phyloP scores from a whole-genome alignment of 1,140 invertebrate genomes.

The Acromyrmex heyeri region DNA sequence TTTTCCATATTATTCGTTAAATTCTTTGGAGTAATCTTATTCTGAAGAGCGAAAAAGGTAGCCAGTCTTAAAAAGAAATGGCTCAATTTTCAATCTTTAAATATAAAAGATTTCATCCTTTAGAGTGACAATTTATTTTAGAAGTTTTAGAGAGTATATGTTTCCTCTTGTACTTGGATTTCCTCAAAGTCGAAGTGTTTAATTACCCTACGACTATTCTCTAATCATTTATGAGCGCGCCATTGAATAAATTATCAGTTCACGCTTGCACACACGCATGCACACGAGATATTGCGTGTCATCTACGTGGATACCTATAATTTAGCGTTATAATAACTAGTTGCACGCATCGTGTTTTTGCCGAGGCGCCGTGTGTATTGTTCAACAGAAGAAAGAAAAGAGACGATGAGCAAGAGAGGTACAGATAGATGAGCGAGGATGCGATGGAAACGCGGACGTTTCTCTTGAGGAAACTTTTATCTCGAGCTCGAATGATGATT shows the following conservation, averaged over 20 bases:
- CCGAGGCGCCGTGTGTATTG: constrained; percentile 76
- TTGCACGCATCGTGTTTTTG: constrained; percentile 54
- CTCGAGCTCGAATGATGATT: constrained; percentile 78
- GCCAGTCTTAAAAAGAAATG: too few relatives aligned
- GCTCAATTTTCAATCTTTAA: too few relatives aligned
- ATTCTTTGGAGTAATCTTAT: too few relatives aligned
- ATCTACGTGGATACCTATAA: constrained; percentile 74
- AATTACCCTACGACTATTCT: constrained; percentile 23
- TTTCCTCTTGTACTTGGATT: neutral
- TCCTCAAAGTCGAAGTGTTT: constrained; percentile 20
- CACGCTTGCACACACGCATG: constrained; percentile 59
- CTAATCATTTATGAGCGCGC: constrained; percentile 22
- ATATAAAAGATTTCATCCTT: too few relatives aligned
- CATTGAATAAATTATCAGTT: constrained; percentile 68
- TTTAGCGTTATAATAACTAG: constrained; percentile 80
- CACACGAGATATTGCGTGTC: constrained; percentile 66
- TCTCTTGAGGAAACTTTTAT: constrained; percentile 76
- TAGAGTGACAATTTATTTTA: too few relatives aligned
- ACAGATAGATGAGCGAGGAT: constrained; percentile 28
- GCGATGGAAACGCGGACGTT: constrained; percentile 12
- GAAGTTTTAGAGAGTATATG: too few relatives aligned
- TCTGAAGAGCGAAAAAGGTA: too few relatives aligned
- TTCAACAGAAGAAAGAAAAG: constrained; percentile 69
- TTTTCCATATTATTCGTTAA: neutral
- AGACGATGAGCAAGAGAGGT: constrained; percentile 37